Evolutionary conservation across 2,113 vertebrate species (phyloP).

Genomic region (Ictidomys tridecemlineatus): DNA sequence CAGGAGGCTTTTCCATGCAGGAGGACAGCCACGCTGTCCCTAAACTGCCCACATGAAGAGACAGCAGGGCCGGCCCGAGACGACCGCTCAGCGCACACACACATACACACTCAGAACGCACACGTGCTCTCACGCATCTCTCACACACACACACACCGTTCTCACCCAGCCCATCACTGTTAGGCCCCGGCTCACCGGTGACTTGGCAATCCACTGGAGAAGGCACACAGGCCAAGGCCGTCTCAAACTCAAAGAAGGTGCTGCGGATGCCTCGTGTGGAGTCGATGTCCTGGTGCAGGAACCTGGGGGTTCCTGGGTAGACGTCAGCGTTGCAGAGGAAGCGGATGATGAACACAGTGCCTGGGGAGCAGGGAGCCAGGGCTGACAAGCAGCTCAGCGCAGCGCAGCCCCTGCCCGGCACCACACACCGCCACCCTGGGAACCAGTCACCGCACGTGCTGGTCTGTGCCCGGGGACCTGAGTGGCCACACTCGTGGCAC

Average conservation of each 20-base stretch:
- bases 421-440: neutral
- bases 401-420: neutral
- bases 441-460: rapidly evolving
- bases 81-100: neutral
- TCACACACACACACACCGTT: neutral
- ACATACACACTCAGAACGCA: too few species aligned
- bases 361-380: constrained; percentile 83
- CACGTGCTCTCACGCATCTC: too few species aligned
- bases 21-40: neutral
- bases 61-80: rapidly evolving
- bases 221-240: constrained; percentile 93
- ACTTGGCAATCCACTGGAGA: constrained; percentile 94
- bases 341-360: constrained; percentile 89
- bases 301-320: constrained; percentile 86
- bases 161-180: rapidly evolving
- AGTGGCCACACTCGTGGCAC: neutral
- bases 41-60: rapidly evolving
- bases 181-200: constrained; percentile 86
- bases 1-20: neutral
- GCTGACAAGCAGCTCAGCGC: too few species aligned
- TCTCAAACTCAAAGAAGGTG: constrained; percentile 94
- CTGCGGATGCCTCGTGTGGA: constrained; percentile 85
- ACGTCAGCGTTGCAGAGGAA: constrained; percentile 92
- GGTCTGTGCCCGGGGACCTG: too few species aligned
- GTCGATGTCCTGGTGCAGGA: constrained; percentile 92